Evolutionary conservation across 1,140 invertebrate species (phyloP).

Genomic region (Drosophila bocqueti): DNA sequence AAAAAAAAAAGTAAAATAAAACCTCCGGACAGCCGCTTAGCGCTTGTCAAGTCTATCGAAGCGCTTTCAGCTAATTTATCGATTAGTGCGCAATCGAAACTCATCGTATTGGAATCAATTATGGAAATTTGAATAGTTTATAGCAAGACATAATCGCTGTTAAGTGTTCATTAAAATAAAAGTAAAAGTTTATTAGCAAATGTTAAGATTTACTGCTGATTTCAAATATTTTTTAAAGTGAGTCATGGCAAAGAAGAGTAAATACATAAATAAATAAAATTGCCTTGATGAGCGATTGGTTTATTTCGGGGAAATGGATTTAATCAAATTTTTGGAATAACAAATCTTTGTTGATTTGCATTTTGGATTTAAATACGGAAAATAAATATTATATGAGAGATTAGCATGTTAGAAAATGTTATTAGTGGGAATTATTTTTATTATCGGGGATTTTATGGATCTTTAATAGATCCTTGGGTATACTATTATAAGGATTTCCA

Average conservation of each 20-base stretch:
- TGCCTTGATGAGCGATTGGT: not conserved
- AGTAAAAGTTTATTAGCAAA: conserved; percentile 4
- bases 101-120: conserved; percentile 7
- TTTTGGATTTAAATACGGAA: too few relatives aligned
- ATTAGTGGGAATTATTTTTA: not conserved
- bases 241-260: not conserved
- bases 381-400: not conserved
- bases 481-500: too few relatives aligned
- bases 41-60: conserved; percentile 40
- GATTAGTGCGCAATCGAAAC: conserved; percentile 29
- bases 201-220: not conserved
- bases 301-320: not conserved
- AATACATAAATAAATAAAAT: conserved; percentile 5
- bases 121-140: conserved; percentile 3
- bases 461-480: too few relatives aligned
- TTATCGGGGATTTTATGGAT: not conserved
- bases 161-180: conserved; percentile 6
- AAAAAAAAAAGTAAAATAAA: conserved; percentile 5
- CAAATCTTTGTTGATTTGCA: too few relatives aligned
- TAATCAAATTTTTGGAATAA: not conserved
- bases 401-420: not conserved
- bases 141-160: not conserved
- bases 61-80: conserved; percentile 17
- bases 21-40: conserved; percentile 34
- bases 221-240: not conserved